A percentile compares a stretch with the other conserved stretches of the same genome.
These are phyloP conservation scores for Aegotheles bennettii DNA, from an alignment of 2,113 vertebrate species.

Conservation along the genomic window DNA sequence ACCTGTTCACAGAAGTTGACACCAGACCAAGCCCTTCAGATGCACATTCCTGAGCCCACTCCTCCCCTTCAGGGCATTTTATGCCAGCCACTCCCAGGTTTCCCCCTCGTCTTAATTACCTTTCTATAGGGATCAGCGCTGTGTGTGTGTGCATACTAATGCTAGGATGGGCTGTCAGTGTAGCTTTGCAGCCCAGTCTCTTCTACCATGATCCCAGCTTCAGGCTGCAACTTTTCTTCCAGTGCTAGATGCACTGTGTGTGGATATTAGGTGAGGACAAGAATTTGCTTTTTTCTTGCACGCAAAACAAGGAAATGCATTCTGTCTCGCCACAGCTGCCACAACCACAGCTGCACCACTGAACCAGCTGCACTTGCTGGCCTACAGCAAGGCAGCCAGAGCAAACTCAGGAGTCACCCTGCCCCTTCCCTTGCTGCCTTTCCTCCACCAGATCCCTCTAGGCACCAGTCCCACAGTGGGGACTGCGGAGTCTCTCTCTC, in stretches of 20 bases:
- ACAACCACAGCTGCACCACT: background rate
- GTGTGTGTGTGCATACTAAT: background rate
- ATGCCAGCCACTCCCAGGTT: constrained; percentile 13
- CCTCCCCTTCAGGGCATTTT: constrained; percentile 18
- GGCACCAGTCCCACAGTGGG: background rate
- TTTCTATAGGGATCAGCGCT: background rate
- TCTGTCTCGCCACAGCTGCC: background rate
- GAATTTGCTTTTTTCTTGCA: background rate
- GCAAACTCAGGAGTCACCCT: background rate
- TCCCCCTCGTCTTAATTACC: constrained; percentile 31
- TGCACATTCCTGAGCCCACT: constrained; percentile 36
- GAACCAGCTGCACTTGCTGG: background rate
- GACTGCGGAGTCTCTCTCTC: background rate
- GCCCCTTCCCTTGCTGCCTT: background rate
- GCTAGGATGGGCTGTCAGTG: background rate
- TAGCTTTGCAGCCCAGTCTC: background rate
- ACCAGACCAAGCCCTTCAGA: constrained; percentile 26
- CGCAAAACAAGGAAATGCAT: background rate
- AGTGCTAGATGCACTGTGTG: background rate
- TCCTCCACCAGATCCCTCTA: background rate
- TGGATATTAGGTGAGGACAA: background rate
- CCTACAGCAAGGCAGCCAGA: background rate
- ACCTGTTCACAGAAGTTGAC: background rate
- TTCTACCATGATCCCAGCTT: background rate
- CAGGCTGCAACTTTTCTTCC: background rate